Conservation (phyloP, 2,888 invertebrate species). For the Mesorhabditis belari region DNA sequence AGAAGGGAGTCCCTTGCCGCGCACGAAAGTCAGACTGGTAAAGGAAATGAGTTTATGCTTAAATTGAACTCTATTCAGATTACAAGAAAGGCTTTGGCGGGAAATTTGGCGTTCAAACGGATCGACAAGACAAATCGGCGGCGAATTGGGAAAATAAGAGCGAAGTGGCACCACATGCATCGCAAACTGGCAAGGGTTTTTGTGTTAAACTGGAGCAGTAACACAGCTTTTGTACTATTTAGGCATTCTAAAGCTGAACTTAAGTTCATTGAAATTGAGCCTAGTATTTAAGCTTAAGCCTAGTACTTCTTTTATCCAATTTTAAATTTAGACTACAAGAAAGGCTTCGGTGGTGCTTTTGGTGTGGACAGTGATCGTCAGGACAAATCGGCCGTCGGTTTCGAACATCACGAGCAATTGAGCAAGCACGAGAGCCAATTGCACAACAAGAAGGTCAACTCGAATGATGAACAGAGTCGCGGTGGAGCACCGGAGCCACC, state of each 20-base stretch:
- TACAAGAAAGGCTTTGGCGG: constrained; percentile 56
- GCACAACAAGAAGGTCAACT: constrained; percentile 7
- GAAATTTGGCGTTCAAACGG: constrained; percentile 52
- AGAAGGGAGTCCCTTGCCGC: constrained; percentile 70
- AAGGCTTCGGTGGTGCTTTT: constrained; percentile 57
- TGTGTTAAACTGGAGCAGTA: constrained; percentile 49
- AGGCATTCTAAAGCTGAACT: neutral
- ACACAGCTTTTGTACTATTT: constrained; percentile 51
- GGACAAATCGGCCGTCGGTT: constrained; percentile 69
- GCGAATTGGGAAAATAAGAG: constrained; percentile 71
- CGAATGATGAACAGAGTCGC: constrained; percentile 10
- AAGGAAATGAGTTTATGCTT: constrained; percentile 16
- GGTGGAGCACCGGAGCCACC: constrained; percentile 1
- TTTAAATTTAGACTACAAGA: constrained; percentile 36
- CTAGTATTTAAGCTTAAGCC: neutral
- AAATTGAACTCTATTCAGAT: constrained; percentile 16
- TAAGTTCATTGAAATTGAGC: neutral
- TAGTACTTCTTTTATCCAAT: too few species aligned
- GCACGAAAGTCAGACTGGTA: constrained; percentile 69
- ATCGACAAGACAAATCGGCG: constrained; percentile 58
- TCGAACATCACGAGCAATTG: constrained; percentile 74
- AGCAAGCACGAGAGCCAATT: constrained; percentile 74
- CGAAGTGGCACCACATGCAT: constrained; percentile 72
- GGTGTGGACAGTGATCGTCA: constrained; percentile 59
- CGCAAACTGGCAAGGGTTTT: constrained; percentile 63